phyloP scores from a whole-genome alignment of 1,140 invertebrate species.

The Pogonomyrmex barbatus region DNA sequence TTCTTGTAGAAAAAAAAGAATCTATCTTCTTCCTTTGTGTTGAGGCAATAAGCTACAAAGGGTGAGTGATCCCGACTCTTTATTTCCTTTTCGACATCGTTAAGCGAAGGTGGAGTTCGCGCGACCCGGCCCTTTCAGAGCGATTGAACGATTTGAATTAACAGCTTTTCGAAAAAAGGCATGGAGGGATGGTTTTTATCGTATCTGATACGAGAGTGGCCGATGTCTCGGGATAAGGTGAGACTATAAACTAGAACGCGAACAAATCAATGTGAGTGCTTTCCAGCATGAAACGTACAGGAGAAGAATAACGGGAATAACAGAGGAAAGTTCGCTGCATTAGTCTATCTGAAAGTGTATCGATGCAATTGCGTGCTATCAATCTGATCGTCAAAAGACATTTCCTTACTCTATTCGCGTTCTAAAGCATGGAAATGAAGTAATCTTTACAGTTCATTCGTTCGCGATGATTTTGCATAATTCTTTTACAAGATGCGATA shows the following conservation, averaged over 20 bases:
- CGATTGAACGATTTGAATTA: constrained; percentile 78
- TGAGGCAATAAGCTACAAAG: constrained; percentile 38
- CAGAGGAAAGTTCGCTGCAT: constrained; percentile 75
- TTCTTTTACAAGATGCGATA: not conserved
- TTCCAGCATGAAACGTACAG: constrained; percentile 38
- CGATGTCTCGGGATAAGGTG: constrained; percentile 68
- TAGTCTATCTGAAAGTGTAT: constrained; percentile 67
- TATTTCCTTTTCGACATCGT: constrained; percentile 68
- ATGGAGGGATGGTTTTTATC: constrained; percentile 66
- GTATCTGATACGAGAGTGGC: constrained; percentile 68
- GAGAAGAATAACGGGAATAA: constrained; percentile 40
- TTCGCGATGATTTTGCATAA: not conserved
- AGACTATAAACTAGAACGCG: constrained; percentile 81
- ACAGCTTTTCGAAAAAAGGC: constrained; percentile 55
- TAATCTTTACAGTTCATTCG: not conserved
- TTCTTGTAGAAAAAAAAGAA: constrained; percentile 18
- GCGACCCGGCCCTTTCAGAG: constrained; percentile 66
- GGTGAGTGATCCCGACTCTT: constrained; percentile 39
- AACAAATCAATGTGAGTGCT: constrained; percentile 85
- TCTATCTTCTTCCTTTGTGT: constrained; percentile 11
- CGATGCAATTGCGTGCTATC: constrained; percentile 73
- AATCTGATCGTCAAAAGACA: constrained; percentile 77
- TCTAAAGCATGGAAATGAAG: constrained; percentile 12
- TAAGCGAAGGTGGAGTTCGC: constrained; percentile 61
- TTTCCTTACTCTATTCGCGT: constrained; percentile 41